Percentiles rank a stretch among this genome's conserved stretches.
Conservation (phyloP, 2,888 invertebrate genomes). For the Cephus runcator region DNA sequence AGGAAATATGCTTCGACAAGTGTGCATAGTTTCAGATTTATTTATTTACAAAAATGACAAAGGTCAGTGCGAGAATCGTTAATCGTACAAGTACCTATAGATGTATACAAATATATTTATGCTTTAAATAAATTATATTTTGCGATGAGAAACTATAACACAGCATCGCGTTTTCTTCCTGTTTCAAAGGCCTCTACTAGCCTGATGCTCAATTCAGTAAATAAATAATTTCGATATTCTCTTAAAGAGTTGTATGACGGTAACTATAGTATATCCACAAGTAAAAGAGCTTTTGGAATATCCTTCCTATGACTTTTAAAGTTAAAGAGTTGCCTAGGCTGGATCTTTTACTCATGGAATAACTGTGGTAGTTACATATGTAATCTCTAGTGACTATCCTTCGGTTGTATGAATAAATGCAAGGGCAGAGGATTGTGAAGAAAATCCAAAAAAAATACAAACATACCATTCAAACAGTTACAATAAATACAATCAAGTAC, state of each 20-base stretch:
- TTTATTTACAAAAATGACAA: conserved; percentile 20
- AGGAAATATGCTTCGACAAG: not conserved
- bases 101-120: conserved; percentile 9
- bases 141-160: conserved; percentile 10
- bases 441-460: not conserved
- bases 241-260: not conserved
- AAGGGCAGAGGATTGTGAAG: not conserved
- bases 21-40: not conserved
- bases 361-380: not conserved
- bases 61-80: conserved; percentile 9
- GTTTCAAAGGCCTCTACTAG: not conserved
- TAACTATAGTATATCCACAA: not conserved
- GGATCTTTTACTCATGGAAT: not conserved
- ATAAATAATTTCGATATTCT: not conserved
- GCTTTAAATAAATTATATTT: conserved; percentile 17
- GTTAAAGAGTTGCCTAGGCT: not conserved
- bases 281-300: not conserved
- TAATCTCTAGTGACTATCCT: not conserved
- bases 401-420: not conserved
- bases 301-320: not conserved
- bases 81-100: conserved; percentile 12
- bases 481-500: not conserved
- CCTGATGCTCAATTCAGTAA: not conserved
- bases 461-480: not conserved
- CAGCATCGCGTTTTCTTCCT: not conserved